Base-by-base conservation (phyloP, 2,888 invertebrate genomes). In the Ditula angustiorana region DNA sequence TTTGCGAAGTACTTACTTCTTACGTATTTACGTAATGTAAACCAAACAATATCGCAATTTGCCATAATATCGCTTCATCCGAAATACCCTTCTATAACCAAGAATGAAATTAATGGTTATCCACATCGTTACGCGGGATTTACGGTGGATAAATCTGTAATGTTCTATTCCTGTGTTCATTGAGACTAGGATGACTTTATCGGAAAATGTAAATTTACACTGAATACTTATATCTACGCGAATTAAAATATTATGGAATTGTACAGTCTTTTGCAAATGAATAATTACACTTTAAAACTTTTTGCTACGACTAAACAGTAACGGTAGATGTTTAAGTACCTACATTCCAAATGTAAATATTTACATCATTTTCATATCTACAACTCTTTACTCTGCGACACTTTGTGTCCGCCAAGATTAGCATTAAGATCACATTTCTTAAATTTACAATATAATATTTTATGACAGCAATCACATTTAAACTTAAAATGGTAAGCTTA, bases 401-500 rank as follows among this genome's bases (percentile, higher is more conserved):
- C 53, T 53, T 37, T 28, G 64, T 53, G 64, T 19, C 64, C 16
- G 10, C 53, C 28, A 53, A 13, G 47, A 35, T 59, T 47, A 64
- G 28, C n/a, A 35, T 26, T 23, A 10, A 61, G 28, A 62, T 62
- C 64, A 64, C 63, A 63, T 58, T 63, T 37, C 30, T 57, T 52
- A 50, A 24, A 1, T n/a, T 26, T 56, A 5, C n/a, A 50, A 19
- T 41, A 37, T 2, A 41, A 5, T 16, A 10, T 13, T 55, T 61
- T 37, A 62, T 47, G 49, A 50, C 41, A 62, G 11, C 21, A 13
- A 61, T 57, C 56, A 57, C 62, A 62, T 62, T 62, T 35, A 52
- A 30, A 19, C 52, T 4, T 19, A 35, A 69, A 68, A 70, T 65
- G n/a, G n/a, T 60, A 63, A 33, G 70, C 67, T 85, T 83, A 92